Conservation (phyloP, 1,140 invertebrate species). For the Leptinotarsa lineolata region DNA sequence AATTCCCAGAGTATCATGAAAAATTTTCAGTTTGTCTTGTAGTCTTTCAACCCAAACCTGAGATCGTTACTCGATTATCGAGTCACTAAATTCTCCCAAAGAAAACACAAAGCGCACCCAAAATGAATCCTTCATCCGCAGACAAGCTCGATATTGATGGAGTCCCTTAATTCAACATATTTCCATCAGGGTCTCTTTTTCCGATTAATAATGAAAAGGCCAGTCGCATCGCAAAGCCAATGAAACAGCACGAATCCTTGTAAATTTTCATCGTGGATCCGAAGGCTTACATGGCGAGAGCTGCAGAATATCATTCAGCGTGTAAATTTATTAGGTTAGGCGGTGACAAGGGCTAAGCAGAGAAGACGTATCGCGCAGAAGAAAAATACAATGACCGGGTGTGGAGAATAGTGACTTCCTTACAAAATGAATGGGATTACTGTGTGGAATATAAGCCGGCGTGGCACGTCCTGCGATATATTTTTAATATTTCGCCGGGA, state of each 20-base stretch:
- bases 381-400: constrained; percentile 50
- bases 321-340: constrained; percentile 54
- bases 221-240: background rate
- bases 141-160: background rate
- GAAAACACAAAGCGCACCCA: too few relatives aligned
- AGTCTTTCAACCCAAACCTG: too few relatives aligned
- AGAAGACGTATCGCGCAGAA: constrained; percentile 50
- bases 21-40: too few relatives aligned
- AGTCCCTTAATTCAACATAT: background rate
- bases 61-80: too few relatives aligned
- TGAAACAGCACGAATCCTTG: constrained; percentile 28
- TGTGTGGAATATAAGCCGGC: constrained; percentile 9
- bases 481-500: constrained; percentile 14
- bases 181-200: background rate
- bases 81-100: too few relatives aligned
- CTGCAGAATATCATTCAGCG: constrained; percentile 46
- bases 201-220: background rate
- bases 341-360: constrained; percentile 52
- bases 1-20: too few relatives aligned
- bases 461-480: background rate
- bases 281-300: constrained; percentile 38
- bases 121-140: background rate
- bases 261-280: constrained; percentile 32
- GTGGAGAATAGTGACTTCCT: constrained; percentile 23
- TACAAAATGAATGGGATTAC: constrained; percentile 24